Evolutionary conservation across 2,113 vertebrate species (phyloP).

Genomic region (Strix aluco): DNA sequence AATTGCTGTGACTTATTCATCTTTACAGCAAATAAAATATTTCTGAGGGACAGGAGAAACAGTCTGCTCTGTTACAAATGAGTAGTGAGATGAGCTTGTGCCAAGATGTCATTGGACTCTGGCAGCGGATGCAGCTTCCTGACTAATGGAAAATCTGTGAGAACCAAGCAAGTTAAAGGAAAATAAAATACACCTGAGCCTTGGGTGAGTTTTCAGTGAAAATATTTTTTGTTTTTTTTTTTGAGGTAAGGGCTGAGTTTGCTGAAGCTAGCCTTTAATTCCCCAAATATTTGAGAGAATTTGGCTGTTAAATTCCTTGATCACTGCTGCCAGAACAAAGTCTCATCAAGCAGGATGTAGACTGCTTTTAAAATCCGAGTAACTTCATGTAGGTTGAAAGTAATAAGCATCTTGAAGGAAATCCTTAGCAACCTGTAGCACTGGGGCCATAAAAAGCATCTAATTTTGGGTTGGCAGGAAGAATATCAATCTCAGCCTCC

Average conservation of each 20-base stretch:
- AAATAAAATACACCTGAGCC: neutral
- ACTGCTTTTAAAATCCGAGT: neutral
- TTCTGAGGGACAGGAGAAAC: neutral
- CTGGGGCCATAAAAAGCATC: neutral
- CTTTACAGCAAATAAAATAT: neutral
- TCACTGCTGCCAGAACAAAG: constrained; percentile 12
- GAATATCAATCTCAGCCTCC: constrained; percentile 1
- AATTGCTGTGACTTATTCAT: neutral
- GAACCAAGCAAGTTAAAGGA: neutral
- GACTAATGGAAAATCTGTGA: neutral
- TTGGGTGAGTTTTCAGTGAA: neutral
- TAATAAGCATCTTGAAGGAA: constrained; percentile 11
- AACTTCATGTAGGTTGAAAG: neutral
- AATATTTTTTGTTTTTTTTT: neutral
- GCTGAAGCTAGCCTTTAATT: neutral
- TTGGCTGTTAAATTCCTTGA: neutral
- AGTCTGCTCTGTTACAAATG: neutral
- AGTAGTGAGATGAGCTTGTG: neutral
- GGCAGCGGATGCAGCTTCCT: neutral
- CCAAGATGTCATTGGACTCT: neutral
- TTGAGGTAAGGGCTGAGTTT: neutral
- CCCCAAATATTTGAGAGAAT: neutral
- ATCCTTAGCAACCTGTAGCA: neutral
- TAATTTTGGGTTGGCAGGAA: constrained; percentile 10
- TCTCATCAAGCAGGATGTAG: neutral